Evolutionary conservation across 2,888 invertebrate genomes (phyloP), one percentile per base, ranked within the genome.

Genomic region (Nomada goodeniana): DNA sequence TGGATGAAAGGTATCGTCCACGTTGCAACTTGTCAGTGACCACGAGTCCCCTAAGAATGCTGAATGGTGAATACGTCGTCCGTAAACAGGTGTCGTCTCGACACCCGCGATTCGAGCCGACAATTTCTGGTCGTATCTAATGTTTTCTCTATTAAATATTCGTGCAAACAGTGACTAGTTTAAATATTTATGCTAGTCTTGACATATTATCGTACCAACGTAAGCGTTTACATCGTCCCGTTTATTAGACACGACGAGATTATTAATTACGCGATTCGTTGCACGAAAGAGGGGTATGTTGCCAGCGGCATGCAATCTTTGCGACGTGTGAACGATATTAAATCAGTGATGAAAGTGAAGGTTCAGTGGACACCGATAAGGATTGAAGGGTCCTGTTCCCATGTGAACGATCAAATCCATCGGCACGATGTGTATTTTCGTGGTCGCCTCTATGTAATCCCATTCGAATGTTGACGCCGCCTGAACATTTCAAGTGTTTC

Each of bases 1-100:
- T 47, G 68, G 68, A 61, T 44, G 75, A 81, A 84, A 84, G 67
- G 73, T 73, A 69, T 70, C 73, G 77, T 80, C 65, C 61, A 79
- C 76, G 60, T 76, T 76, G 59, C 57, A 9, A 44, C 29, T 47
- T 72, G 76, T 74, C 84, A 85, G 85, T 85, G 61, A 57, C 70
- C 60, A 74, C 60, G 36, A 64, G 65, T 61, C 79, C 59, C 52
- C 77, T 73, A 78, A 79, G 71, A 78, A 67, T 29, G 77, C 47
- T 70, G 61, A 82, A 78, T 63, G 70, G 29, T 18, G 11, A n/a
- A 59, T 76, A 18, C 11, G 23, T 50, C 29, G 20, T 11, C 50
- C 26, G 23, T 7, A 9, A 44, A 18, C 0, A 20, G 53, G 18
- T 2, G 18, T 2, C 47, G 11, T 47, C 20, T 9, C 47, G n/a